Percentiles rank a stretch among this genome's conserved stretches.
phyloP scores from a whole-genome alignment of 2,888 invertebrate species.

The Pilophorus perplexus region DNA sequence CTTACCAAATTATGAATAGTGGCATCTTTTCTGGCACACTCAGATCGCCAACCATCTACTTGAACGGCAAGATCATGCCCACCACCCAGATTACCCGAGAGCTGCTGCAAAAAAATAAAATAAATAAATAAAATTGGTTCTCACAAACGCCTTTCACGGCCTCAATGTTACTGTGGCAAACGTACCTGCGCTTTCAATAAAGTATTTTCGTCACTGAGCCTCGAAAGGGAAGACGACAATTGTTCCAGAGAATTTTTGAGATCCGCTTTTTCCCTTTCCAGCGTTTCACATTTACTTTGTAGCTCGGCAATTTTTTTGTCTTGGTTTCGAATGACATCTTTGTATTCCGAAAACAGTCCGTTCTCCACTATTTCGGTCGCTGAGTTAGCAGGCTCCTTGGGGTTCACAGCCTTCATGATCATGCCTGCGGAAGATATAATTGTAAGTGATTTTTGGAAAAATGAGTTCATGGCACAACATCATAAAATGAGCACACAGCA shows the following conservation, averaged over 20 bases:
- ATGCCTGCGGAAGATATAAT: conserved; percentile 52
- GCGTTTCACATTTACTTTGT: conserved; percentile 43
- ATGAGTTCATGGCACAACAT: background rate
- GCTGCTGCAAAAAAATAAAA: conserved; percentile 1
- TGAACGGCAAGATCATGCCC: conserved; percentile 35
- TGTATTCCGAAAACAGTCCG: conserved; percentile 65
- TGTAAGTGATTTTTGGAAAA: background rate
- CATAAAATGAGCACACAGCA: background rate
- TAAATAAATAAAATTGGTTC: background rate
- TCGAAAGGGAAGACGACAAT: conserved; percentile 66
- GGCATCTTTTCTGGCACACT: conserved; percentile 47
- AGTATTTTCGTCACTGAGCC: conserved; percentile 82
- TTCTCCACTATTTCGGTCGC: conserved; percentile 53
- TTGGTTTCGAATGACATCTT: conserved; percentile 86
- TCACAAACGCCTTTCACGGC: too few species aligned
- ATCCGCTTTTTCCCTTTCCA: conserved; percentile 45
- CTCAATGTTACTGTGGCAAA: too few species aligned
- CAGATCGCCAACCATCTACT: conserved; percentile 45
- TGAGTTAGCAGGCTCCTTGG: conserved; percentile 50
- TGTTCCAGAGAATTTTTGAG: conserved; percentile 60
- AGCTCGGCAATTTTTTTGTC: conserved; percentile 61
- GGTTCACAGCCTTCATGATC: conserved; percentile 57
- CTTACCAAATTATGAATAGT: conserved; percentile 39
- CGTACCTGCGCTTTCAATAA: conserved; percentile 73
- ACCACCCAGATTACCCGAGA: conserved; percentile 52